A percentile compares a stretch with the other conserved stretches of the same genome.
Conservation (phyloP, 2,888 invertebrate species). For the Tetragnatha montana region DNA sequence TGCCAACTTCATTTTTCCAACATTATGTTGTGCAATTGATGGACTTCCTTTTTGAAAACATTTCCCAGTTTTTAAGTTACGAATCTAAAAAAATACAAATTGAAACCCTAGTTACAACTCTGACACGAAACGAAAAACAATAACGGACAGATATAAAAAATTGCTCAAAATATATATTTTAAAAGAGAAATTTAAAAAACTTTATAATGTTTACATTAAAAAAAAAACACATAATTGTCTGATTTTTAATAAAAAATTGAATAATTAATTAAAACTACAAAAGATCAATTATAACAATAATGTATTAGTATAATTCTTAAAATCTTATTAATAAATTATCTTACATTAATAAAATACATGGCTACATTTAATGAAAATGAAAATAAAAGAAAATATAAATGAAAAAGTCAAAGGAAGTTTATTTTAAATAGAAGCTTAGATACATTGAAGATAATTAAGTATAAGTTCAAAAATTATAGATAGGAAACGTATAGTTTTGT, state of each 20-base stretch:
- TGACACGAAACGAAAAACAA: neutral
- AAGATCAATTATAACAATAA: too few relatives aligned
- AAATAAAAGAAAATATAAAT: neutral
- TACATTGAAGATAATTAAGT: too few relatives aligned
- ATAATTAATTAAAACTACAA: too few relatives aligned
- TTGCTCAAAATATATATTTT: too few relatives aligned
- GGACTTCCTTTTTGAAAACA: conserved; percentile 82
- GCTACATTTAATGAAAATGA: neutral
- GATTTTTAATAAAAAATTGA: too few relatives aligned
- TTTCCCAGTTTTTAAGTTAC: conserved; percentile 78
- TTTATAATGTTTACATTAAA: too few relatives aligned
- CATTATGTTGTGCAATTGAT: conserved; percentile 81
- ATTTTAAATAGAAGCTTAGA: conserved; percentile 2
- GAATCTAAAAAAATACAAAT: conserved; percentile 76
- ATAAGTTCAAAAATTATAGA: neutral
- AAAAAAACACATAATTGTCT: too few relatives aligned
- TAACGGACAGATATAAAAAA: neutral
- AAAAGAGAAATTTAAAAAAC: neutral
- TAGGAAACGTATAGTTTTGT: neutral
- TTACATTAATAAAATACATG: neutral
- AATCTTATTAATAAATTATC: too few relatives aligned
- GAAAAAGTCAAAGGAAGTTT: neutral
- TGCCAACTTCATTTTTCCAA: conserved; percentile 83
- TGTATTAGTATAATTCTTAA: too few relatives aligned
- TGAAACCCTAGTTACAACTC: too few relatives aligned